Base-by-base conservation (phyloP, 2,797 vertebrate species). In the Malurus splendens region DNA sequence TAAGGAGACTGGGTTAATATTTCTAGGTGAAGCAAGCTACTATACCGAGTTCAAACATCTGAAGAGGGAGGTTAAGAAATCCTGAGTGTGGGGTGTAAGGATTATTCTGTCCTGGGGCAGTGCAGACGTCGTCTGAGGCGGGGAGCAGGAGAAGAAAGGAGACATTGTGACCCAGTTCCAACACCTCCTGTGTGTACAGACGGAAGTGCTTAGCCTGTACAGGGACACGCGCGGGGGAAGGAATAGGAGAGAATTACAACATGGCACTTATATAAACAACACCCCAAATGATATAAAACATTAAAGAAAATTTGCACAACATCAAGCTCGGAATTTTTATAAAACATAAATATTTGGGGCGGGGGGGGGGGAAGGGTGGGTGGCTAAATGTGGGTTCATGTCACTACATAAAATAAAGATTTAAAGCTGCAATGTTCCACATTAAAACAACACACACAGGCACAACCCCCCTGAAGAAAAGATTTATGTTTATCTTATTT, bases 11-110 rank as follows among this genome's bases (percentile, higher is more conserved):
- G 97, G 96, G 96, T 96, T 98, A 98, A 98, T 98, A 98, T 97
- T 97, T 98, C 97, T 97, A 98, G 97, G 97, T 97, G 97, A 97
- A 97, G 96, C 96, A 97, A 98, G 97, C 96, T 97, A 98, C 97
- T 98, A 97, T 98, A 99, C 99, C 99, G 23, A 99, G 98, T 97
- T 99, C 99, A 95, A 99, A 99, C 98, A 99, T 99, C 97, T 99
- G 99, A 97, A 99, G 98, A 85, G 99, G 99, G 94, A 99, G 98
- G 98, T 99, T 98, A 95, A 99, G 98, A 97, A 99, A 99, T 86
- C 99, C 98, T 72, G 98, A 98, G 97, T 98, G 98, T 30, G 97
- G 97, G 94, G 97, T 98, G 98, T 99, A 99, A 96, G 98, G 98
- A 98, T 99, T 99, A 97, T 98, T 98, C 98, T 99, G 99, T 96